Base-by-base conservation (phyloP, 1,140 invertebrate species). In the Zaprionus taronus region DNA sequence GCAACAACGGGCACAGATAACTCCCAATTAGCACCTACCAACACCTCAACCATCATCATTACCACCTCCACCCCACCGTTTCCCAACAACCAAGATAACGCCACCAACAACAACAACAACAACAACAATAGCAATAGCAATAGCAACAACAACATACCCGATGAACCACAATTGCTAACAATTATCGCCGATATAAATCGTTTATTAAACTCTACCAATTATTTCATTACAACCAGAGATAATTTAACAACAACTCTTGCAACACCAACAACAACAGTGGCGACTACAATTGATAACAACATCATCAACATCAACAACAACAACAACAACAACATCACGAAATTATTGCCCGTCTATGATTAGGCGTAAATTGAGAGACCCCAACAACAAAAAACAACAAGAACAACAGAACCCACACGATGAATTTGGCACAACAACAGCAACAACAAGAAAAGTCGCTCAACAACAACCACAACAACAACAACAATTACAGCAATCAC, bases 191-290 rank as follows among this genome's bases (percentile, higher is more conserved):
- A 92, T 85, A 90, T 92, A 65, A 92, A 92, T 87, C 91, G 91
- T 85, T 81, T 92, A 92, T 91, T 92, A 91, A 92, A 92, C 77
- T 91, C 83, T 91, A 91, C 91, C 79, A 92, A 92, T 92, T 92
- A 92, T 91, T 91, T 92, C 81, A 92, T 92, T 91, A 92, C 91
- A 81, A 92, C 85, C 79, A 92, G 91, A 92, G 79, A 92, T 87
- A 92, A 92, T 83, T 55, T 83, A 77, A 72, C 76, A 70, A 55
- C 72, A 56, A 81, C 61, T 49, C 47, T 66, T 68, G 55, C 80
- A 70, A 51, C 86, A 69, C 56, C 60, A 65, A 75, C 67, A 86
- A 81, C 79, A 81, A 85, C 77, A 81, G 49, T 72, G 65, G 55
- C 53, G 55, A 62, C 72, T n/a, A 47, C 55, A 53, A 83, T 65